Conservation (phyloP, 1,140 invertebrate genomes). For the Centruroides sculpturatus region DNA sequence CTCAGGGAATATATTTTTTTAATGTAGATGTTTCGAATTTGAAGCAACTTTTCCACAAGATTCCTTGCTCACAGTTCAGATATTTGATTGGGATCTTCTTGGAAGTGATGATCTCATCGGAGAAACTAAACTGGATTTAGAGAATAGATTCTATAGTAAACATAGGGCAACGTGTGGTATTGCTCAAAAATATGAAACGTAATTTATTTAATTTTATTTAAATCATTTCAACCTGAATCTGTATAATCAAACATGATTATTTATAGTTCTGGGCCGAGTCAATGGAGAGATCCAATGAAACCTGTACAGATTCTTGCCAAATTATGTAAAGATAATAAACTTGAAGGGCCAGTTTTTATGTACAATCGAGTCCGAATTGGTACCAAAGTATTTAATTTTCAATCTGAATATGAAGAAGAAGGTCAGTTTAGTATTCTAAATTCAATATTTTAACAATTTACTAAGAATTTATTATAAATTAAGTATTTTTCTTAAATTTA, state of each 20-base stretch:
- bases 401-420: slow-evolving; percentile 9
- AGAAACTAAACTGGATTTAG: slow-evolving; percentile 78
- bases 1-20: too few species aligned
- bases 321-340: slow-evolving; percentile 67
- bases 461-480: too few species aligned
- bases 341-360: slow-evolving; percentile 62
- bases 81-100: slow-evolving; percentile 77
- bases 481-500: too few species aligned
- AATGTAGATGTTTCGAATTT: slow-evolving; percentile 65
- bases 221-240: background rate
- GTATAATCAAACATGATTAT: background rate
- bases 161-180: slow-evolving; percentile 73
- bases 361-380: slow-evolving; percentile 58
- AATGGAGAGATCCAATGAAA: slow-evolving; percentile 76
- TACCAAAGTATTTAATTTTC: slow-evolving; percentile 51
- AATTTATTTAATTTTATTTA: slow-evolving; percentile 18
- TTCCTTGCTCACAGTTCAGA: slow-evolving; percentile 63
- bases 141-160: slow-evolving; percentile 76
- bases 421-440: background rate
- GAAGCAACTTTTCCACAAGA: slow-evolving; percentile 83
- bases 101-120: slow-evolving; percentile 79
- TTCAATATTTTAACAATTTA: too few species aligned
- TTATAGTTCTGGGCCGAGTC: slow-evolving; percentile 59
- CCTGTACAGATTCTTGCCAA: slow-evolving; percentile 72
- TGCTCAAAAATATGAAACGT: slow-evolving; percentile 71